Evolutionary conservation across 2,797 vertebrate species (phyloP), one percentile per base, ranked within the genome.

Genomic region (Paramormyrops hopkinsi): DNA sequence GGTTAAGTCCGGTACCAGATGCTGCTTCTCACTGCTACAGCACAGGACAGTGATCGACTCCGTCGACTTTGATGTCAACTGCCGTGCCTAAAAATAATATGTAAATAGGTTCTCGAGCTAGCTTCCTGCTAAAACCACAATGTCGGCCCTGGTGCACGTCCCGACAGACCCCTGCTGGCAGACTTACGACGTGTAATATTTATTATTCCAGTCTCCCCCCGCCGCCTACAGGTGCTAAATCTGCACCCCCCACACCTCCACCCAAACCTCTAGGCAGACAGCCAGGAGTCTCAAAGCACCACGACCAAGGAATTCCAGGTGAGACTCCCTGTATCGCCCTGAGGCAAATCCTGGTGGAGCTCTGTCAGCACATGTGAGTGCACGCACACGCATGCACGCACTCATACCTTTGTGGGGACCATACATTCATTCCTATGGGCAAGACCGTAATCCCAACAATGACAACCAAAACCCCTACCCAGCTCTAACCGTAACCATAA

Each of bases 181-280:
- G 82, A 79, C 90, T 94, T 88, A 73, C 90, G 89, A 90, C 93
- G 94, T 95, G 93, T 91, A 95, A 95, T 95, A 95, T 95, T 95
- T 92, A 95, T 94, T 90, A 94, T 59, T 53, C 51, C 53, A 48
- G 22, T 25, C n/a, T 46, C 83, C 1, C 62, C 6, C 33, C 19
- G 3, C 59, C 62, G 5, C 2, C 44, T 46, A 8, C 46, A 8
- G 46, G 7, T 48, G 19, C 83, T 88, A 87, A 91, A 90, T 90
- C 59, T 51, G 14, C 86, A 37, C 90, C 90, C 89, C 85, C 86
- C 22, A 56, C 6, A 88, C 92, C 89, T 89, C 92, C 89, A 92
- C 90, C 89, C 90, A 89, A 90, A 79, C 69, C 0, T 8, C 19
- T 8, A n/a, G 37, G 73, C 73, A 44, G 14, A 7, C 17, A 44